A percentile compares a stretch with the other conserved stretches of the same genome.
Evolutionary conservation across 2,797 vertebrate species (phyloP).

Genomic region (Buceros bicornis): DNA sequence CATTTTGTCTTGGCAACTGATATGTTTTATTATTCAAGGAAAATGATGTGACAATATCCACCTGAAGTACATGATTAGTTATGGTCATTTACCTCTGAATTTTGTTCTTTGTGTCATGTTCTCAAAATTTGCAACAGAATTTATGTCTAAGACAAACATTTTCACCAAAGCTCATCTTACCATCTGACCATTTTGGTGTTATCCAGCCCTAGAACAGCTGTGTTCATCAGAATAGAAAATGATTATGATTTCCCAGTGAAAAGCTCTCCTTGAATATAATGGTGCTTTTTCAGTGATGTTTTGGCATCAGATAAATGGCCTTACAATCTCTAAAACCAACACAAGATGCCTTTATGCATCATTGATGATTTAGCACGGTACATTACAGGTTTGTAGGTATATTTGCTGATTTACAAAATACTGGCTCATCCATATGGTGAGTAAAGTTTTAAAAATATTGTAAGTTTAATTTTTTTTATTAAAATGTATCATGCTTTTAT

Average conservation of each 20-base stretch:
- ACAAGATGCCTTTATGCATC: neutral
- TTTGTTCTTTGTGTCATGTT: slow-evolving; percentile 47
- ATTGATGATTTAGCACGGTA: slow-evolving; percentile 1
- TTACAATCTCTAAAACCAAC: slow-evolving; percentile 7
- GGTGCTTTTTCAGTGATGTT: slow-evolving; percentile 35
- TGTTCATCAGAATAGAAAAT: slow-evolving; percentile 49
- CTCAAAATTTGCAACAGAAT: slow-evolving; percentile 10
- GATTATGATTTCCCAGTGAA: slow-evolving; percentile 43
- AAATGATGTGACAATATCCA: slow-evolving; percentile 39
- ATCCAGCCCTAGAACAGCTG: slow-evolving; percentile 8
- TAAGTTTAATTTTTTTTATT: neutral
- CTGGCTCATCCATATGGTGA: neutral
- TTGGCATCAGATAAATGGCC: slow-evolving; percentile 41
- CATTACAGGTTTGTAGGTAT: neutral
- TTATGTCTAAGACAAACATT: slow-evolving; percentile 54
- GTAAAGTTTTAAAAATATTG: neutral
- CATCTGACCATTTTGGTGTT: slow-evolving; percentile 32
- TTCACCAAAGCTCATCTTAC: slow-evolving; percentile 10
- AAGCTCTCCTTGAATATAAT: slow-evolving; percentile 24
- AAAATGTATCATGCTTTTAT: neutral
- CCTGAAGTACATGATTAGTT: slow-evolving; percentile 69
- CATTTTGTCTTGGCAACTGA: slow-evolving; percentile 57
- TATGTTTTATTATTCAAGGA: slow-evolving; percentile 46
- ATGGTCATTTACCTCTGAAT: slow-evolving; percentile 54
- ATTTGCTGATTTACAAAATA: slow-evolving; percentile 16